Evolutionary conservation across 2,797 vertebrate genomes (phyloP).

Genomic region (Anableps anableps): DNA sequence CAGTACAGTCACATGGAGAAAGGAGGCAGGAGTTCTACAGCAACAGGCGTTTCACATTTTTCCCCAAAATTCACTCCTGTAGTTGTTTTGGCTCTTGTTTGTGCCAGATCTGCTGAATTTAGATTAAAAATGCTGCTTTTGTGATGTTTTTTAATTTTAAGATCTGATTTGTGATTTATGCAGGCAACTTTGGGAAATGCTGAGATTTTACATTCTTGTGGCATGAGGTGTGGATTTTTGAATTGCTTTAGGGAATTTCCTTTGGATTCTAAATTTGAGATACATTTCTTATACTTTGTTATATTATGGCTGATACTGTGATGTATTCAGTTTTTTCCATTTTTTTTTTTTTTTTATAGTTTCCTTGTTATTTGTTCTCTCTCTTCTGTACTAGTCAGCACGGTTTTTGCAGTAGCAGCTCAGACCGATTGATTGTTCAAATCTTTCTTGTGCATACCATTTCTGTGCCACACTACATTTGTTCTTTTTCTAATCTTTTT

Average conservation of each 20-base stretch:
- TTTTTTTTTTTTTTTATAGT: constrained; percentile 7
- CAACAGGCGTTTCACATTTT: constrained; percentile 76
- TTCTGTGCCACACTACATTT: constrained; percentile 2
- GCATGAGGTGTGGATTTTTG: constrained; percentile 42
- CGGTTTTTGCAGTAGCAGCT: constrained; percentile 12
- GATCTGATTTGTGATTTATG: constrained; percentile 28
- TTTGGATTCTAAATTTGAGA: constrained; percentile 14
- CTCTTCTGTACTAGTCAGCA: constrained; percentile 34
- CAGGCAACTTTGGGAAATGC: constrained; percentile 23
- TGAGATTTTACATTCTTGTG: constrained; percentile 36
- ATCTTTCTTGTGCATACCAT: constrained; percentile 13
- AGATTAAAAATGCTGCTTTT: not conserved
- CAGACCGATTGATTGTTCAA: constrained; percentile 38
- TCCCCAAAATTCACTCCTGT: constrained; percentile 64
- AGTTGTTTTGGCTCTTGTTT: constrained; percentile 41
- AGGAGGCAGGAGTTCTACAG: constrained; percentile 53
- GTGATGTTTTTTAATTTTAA: constrained; percentile 14
- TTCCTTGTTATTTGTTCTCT: constrained; percentile 22
- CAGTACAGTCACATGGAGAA: constrained; percentile 64
- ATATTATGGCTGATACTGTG: constrained; percentile 32
- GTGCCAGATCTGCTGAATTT: constrained; percentile 33
- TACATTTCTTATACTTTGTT: constrained; percentile 34
- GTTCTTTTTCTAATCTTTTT: not conserved
- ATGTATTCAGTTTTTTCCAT: constrained; percentile 11
- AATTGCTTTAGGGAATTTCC: constrained; percentile 4